Evolutionary conservation across 1,140 invertebrate genomes (phyloP), one percentile per base, ranked within the genome.

Genomic region (Formica selysi): DNA sequence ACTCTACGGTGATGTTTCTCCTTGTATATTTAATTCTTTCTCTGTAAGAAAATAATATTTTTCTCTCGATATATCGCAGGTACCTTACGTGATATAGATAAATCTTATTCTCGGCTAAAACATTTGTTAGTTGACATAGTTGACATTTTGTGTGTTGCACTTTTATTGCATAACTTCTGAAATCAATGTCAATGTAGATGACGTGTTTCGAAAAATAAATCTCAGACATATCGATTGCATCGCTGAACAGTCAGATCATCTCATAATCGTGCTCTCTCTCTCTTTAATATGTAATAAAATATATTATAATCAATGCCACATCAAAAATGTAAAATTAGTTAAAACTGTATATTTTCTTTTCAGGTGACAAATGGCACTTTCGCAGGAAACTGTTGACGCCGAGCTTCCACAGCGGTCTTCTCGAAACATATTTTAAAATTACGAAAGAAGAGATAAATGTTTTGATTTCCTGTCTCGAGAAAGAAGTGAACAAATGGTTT

Each of bases 391-490:
- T 98, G 59, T 92, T 98, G 6, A 98, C 98, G 0, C 97, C 98
- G 4, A 97, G 97, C 0, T 98, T 98, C 90, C 97, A 98, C 93
- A 97, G 97, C 91, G 96, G 96, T 85, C 97, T 98, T 36, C 92
- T 98, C 7, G 96, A 97, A 74, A 95, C 96, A 76, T 98, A 98
- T 90, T 87, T 97, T 4, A 95, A 96, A 8, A 96, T 88, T 71
- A 94, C 87, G 41, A 94, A 79, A 86, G 96, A 92, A 93, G 51
- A 80, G 3, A 90, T 94, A 2, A 48, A 86, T n/a, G 92, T 94
- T 86, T 96, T 98, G 87, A 96, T 97, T 85, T 95, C 96, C 6
- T 97, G 90, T 96, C 96, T 93, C 86, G 96, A 41, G 91, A 96
- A 87, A 93, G 96, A 93, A 96, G 96, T 92, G 70, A 97, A 74